Evolutionary conservation across 1,140 invertebrate species (phyloP).

Genomic region (Drosophila subobscura): DNA sequence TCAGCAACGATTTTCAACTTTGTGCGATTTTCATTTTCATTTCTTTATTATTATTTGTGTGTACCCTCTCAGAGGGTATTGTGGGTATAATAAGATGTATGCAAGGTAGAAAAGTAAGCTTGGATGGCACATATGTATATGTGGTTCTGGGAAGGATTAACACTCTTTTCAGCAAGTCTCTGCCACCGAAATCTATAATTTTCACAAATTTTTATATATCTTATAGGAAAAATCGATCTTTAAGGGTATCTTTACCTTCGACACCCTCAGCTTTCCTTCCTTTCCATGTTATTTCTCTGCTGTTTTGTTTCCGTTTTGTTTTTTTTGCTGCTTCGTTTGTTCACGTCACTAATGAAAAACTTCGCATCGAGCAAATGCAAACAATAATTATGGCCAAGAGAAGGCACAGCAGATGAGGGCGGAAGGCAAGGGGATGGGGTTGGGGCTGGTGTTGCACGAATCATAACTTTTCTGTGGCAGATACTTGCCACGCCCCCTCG

Average conservation of each 20-base stretch:
- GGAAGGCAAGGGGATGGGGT: neutral
- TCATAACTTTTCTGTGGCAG: conserved; percentile 20
- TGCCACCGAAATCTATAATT: no score
- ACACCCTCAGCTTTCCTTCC: neutral
- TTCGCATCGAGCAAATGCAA: conserved; percentile 48
- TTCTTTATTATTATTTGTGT: conserved; percentile 51
- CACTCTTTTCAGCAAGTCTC: no score
- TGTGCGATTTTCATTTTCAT: conserved; percentile 58
- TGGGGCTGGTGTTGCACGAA: conserved; percentile 4
- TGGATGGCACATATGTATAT: no score
- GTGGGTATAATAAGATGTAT: no score
- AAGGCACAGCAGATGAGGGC: neutral
- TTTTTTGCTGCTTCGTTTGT: conserved; percentile 6
- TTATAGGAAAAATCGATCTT: no score
- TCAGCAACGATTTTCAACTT: conserved; percentile 67
- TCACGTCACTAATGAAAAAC: conserved; percentile 56
- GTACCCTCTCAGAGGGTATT: neutral
- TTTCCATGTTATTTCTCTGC: conserved; percentile 2
- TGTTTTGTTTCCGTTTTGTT: conserved; percentile 4
- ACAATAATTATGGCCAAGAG: conserved; percentile 44
- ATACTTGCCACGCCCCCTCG: conserved; percentile 1
- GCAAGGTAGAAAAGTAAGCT: no score
- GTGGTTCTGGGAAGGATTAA: no score
- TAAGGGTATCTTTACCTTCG: no score
- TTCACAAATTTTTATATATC: no score